Evolutionary conservation across 2,113 vertebrate species (phyloP), one percentile per base, ranked within the genome.

Genomic region (Pachycephala philippinensis): DNA sequence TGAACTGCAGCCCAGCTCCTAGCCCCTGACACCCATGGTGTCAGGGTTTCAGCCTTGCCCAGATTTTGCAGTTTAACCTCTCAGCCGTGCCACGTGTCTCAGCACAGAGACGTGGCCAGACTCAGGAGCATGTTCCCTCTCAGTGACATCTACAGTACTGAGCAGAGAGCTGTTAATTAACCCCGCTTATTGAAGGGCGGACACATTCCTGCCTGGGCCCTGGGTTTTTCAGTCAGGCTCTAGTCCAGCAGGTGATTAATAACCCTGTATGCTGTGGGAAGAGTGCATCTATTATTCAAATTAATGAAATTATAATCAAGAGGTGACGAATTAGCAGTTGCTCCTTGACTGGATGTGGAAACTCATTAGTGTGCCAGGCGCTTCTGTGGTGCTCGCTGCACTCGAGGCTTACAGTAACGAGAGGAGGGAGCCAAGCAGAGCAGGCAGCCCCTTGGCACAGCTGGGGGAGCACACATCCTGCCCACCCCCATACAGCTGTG

Each of bases 291-390:
- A 97, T 97, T 97, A 97, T 97, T 97, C 96, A 97, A 97, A 97
- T 97, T 97, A 97, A 97, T 97, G 96, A 97, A 97, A 97, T 97
- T 97, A 97, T 97, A 97, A 97, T 97, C 96, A 97, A 97, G 96
- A 96, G 96, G 94, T 97, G 96, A 97, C 63, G 31, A 97, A 97
- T 97, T 97, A 97, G 97, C 96, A 97, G 96, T 93, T 97, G 92
- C 96, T 97, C 94, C 89, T 96, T 97, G 96, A 97, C 95, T 97
- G 79, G 88, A 93, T 96, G 78, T 96, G 96, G 96, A 97, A 97
- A 95, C 92, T 97, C 96, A 95, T 97, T 97, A 96, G 60, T 16
- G 83, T 86, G 92, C 86, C 72, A 75, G 84, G 76, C 49, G 0
- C n/a, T 96, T 93, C 82, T 89, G 77, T n/a, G 72, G 76, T 53